These are phyloP conservation scores for Siphamia tubifer DNA, from an alignment of 2,113 vertebrate species.

Conservation along the genomic window DNA sequence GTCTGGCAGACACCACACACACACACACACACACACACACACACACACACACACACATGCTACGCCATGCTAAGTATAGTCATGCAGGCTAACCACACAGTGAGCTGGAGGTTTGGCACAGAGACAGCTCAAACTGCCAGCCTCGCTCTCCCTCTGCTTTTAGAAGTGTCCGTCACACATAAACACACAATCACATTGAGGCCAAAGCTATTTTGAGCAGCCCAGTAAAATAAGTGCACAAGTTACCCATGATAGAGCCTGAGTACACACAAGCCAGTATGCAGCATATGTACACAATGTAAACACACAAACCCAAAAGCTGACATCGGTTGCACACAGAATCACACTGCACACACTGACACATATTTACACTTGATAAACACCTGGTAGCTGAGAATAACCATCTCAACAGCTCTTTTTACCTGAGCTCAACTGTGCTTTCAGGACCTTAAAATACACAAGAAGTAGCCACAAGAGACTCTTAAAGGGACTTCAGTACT, in stretches of 20 bases:
- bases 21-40: no score
- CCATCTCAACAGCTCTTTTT: constrained; percentile 41
- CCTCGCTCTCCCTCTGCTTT: constrained; percentile 24
- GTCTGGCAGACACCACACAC: constrained; percentile 38
- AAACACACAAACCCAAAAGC: constrained; percentile 40
- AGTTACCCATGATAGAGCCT: constrained; percentile 19
- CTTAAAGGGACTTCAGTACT: background rate
- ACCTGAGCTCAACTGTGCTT: constrained; percentile 43
- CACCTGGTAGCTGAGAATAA: constrained; percentile 57
- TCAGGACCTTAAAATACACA: constrained; percentile 37
- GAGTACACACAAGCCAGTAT: constrained; percentile 38
- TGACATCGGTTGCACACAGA: constrained; percentile 21
- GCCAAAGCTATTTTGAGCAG: constrained; percentile 64
- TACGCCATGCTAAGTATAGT: constrained; percentile 65
- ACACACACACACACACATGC: constrained; percentile 18
- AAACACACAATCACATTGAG: constrained; percentile 61
- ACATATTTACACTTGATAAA: constrained; percentile 68
- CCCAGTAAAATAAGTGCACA: constrained; percentile 31
- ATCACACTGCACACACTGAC: constrained; percentile 18
- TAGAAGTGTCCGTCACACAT: constrained; percentile 65
- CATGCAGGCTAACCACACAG: constrained; percentile 66
- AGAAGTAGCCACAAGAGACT: background rate
- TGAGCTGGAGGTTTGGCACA: constrained; percentile 57
- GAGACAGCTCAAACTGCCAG: constrained; percentile 45
- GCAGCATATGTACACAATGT: constrained; percentile 13